phyloP scores from a whole-genome alignment of 2,888 invertebrate genomes.

The Drosophila siamana region DNA sequence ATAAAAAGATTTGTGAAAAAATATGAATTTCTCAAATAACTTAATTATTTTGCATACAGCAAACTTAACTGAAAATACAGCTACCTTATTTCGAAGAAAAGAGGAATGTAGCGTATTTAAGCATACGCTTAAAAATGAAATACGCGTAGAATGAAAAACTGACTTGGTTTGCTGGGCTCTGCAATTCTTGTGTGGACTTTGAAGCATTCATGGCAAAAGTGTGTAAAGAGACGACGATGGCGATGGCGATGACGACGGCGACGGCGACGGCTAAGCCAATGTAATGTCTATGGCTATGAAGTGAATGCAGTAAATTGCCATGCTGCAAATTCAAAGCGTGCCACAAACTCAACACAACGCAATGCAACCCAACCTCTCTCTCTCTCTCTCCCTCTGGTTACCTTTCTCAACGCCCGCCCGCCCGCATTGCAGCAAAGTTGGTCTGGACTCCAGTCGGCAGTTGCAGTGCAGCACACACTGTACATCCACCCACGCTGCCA shows the following conservation, averaged over 20 bases:
- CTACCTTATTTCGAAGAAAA: background rate
- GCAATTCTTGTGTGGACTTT: background rate
- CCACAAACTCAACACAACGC: conserved; percentile 17
- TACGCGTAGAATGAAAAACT: background rate
- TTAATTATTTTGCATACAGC: too few relatives aligned
- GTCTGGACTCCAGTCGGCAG: conserved; percentile 24
- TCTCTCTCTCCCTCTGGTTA: too few relatives aligned
- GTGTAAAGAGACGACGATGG: conserved; percentile 11
- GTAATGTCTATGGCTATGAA: conserved; percentile 15
- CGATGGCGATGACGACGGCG: background rate
- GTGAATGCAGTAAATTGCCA: conserved; percentile 59
- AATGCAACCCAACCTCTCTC: too few relatives aligned
- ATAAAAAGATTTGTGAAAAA: too few relatives aligned
- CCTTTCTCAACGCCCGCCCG: conserved; percentile 28
- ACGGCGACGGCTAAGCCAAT: conserved; percentile 28
- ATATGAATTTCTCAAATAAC: too few relatives aligned
- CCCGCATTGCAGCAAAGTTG: conserved; percentile 55
- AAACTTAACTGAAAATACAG: too few relatives aligned
- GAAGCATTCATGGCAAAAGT: conserved; percentile 5
- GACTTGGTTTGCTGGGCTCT: background rate
- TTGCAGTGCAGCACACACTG: background rate
- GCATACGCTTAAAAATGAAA: conserved; percentile 1
- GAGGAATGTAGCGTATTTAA: background rate
- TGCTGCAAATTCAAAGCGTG: conserved; percentile 55
- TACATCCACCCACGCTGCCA: too few relatives aligned